Evolutionary conservation across 1,140 invertebrate genomes (phyloP).

Genomic region (Eumeta japonica): DNA sequence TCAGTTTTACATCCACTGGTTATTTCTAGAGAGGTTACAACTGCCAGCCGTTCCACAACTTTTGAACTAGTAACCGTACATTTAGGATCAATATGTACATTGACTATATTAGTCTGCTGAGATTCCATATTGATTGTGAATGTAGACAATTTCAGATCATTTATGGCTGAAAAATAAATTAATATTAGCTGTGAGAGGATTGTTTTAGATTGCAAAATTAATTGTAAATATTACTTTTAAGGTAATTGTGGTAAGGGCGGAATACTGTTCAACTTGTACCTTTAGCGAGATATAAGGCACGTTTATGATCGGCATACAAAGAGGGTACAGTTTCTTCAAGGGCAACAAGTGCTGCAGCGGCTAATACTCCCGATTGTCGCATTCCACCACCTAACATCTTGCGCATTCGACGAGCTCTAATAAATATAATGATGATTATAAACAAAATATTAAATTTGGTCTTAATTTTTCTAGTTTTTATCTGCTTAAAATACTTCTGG

Average conservation of each 20-base stretch:
- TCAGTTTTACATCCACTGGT: constrained; percentile 48
- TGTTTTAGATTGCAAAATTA: too few species aligned
- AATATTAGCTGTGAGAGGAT: constrained; percentile 5
- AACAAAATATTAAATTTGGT: too few species aligned
- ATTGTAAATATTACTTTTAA: too few species aligned
- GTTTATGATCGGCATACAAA: constrained; percentile 70
- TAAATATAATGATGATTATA: constrained; percentile 12
- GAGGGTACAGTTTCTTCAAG: constrained; percentile 69
- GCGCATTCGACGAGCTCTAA: constrained; percentile 71
- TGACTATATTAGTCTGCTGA: constrained; percentile 74
- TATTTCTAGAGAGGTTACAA: constrained; percentile 59
- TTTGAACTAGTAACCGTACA: constrained; percentile 51
- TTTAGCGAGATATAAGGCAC: constrained; percentile 64
- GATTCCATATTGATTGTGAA: constrained; percentile 61
- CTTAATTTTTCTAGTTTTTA: too few species aligned
- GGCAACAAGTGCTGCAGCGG: constrained; percentile 82
- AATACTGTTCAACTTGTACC: too few species aligned
- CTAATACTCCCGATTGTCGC: constrained; percentile 86
- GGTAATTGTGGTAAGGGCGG: too few species aligned
- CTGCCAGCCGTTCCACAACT: constrained; percentile 60
- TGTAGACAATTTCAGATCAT: constrained; percentile 40
- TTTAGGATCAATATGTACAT: constrained; percentile 61
- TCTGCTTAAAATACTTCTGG: too few species aligned
- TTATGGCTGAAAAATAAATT: constrained; percentile 55
- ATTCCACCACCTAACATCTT: constrained; percentile 91